Evolutionary conservation across 2,888 invertebrate species (phyloP), one percentile per base, ranked within the genome.

Genomic region (Leptarthrus brevirostris): DNA sequence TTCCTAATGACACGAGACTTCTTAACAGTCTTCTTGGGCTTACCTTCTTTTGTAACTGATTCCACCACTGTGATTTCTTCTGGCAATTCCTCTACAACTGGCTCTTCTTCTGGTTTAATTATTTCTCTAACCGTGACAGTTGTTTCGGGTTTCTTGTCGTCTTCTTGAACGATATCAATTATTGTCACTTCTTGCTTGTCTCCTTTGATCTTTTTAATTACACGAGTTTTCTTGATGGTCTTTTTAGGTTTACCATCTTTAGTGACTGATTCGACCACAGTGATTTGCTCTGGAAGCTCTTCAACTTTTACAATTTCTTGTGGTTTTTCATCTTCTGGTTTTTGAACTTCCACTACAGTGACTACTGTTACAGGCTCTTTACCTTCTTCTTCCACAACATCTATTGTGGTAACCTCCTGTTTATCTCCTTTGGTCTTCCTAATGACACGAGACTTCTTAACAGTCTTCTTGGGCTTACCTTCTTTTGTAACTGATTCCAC

Each of bases 81-180:
- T 0, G 84, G 84, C 47, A 81, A 24, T 86, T 24, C 82, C 81
- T 77, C 76, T 6, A 77, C 66, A 18, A 49, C 16, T 1, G 84
- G 47, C 74, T 72, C 30, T 20, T 34, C 64, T 71, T 73, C 58
- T 10, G 26, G 40, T 14, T 16, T 10, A 3, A 22, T 66, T 79
- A 81, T 69, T 78, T 84, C 81, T 3, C 81, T 77, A 74, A 80
- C 80, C 30, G 82, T 81, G 10, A 85, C 16, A 0, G 82, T 80
- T 2, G 82, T 81, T 34, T 82, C 78, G 4, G 85, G 83, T 77
- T 80, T 77, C 77, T 83, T 81, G 20, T 82, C 83, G 74, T 84
- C 85, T 70, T 83, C 83, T 72, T 84, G 82, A 2, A 82, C 78
- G 10, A 81, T 83, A n/a, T 81, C 80, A 70, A 84, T 82, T 79